Base-by-base conservation (phyloP, 2,797 vertebrate genomes). In the Miopithecus talapoin region DNA sequence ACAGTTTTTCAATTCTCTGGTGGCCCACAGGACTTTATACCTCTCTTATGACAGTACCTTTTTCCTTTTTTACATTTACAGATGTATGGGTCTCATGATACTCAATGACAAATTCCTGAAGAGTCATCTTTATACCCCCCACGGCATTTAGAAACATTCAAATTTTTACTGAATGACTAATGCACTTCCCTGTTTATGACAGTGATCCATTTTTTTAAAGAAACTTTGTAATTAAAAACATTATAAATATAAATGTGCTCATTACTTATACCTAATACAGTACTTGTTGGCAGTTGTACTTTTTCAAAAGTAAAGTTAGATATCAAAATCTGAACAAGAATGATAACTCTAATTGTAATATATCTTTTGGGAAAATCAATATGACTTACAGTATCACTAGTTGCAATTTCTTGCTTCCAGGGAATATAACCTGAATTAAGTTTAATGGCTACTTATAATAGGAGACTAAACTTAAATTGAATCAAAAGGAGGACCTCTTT, bases 21-120 rank as follows among this genome's bases (percentile, higher is more conserved):
- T 64, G 57, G 78, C n/a, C 43, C n/a, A 89, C 1, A 75, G 28
- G 59, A 86, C 22, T 94, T 74, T 53, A 24, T 33, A 85, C 22
- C 14, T 94, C 8, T 93, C 80, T 92, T 95, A 36, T 19, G 19
- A 87, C 28, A 94, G 33, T 64, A 79, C 24, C 39, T 87, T 91
- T 85, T 75, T 78, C 28, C 39, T 87, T 91, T 85, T 74, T 89
- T 85, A 93, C 57, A 80, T 93, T 94, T 94, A 94, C 33, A 89
- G 50, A 79, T 70, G 14, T 30, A 9, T 53, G 28, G 12, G 81
- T 64, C n/a, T 91, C 89, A 85, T 80, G 16, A 81, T 10, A 95
- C 39, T 88, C 46, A 93, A 3, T 75, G 46, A 39, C 4, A 78
- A 74, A 12, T 68, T 96, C 30, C 64, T 78, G 12, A 95, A 91